Evolutionary conservation across 2,888 invertebrate species (phyloP).

Genomic region (Stictocephala bisonia): DNA sequence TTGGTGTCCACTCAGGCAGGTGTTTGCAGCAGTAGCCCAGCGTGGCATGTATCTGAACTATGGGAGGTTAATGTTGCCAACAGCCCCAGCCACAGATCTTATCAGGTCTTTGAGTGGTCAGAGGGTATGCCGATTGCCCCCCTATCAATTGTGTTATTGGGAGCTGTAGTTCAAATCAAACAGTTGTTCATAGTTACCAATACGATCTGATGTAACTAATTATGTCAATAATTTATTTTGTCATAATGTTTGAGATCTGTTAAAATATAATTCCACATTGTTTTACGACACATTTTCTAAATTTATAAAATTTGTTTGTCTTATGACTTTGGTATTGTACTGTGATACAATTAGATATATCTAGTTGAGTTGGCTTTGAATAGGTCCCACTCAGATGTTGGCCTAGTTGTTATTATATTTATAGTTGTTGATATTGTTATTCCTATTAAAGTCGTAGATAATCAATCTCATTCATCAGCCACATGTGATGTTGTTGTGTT

Average conservation of each 20-base stretch:
- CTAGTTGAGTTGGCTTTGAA: slow-evolving; percentile 21
- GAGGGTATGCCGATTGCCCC: too few relatives aligned
- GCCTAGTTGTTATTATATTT: slow-evolving; percentile 38
- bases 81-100: too few relatives aligned
- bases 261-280: too few relatives aligned
- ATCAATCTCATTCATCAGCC: slow-evolving; percentile 43
- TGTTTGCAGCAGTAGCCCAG: too few relatives aligned
- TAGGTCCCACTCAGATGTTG: slow-evolving; percentile 32
- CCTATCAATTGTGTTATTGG: too few relatives aligned
- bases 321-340: slow-evolving; percentile 32
- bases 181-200: too few relatives aligned
- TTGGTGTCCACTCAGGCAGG: too few relatives aligned
- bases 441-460: slow-evolving; percentile 44
- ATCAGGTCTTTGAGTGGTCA: too few relatives aligned
- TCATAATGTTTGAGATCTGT: too few relatives aligned
- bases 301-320: slow-evolving; percentile 13
- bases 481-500: slow-evolving; percentile 45
- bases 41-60: too few relatives aligned
- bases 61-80: too few relatives aligned
- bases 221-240: slow-evolving; percentile 5
- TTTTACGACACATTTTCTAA: not conserved
- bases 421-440: slow-evolving; percentile 44
- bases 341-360: slow-evolving; percentile 43
- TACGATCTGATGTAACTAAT: slow-evolving; percentile 24
- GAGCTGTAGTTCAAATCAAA: too few relatives aligned